Evolutionary conservation across 64 coral and sea anemone genomes (phyloP), one percentile per base, ranked within the genome.

Genomic region (Orbicella faveolata): DNA sequence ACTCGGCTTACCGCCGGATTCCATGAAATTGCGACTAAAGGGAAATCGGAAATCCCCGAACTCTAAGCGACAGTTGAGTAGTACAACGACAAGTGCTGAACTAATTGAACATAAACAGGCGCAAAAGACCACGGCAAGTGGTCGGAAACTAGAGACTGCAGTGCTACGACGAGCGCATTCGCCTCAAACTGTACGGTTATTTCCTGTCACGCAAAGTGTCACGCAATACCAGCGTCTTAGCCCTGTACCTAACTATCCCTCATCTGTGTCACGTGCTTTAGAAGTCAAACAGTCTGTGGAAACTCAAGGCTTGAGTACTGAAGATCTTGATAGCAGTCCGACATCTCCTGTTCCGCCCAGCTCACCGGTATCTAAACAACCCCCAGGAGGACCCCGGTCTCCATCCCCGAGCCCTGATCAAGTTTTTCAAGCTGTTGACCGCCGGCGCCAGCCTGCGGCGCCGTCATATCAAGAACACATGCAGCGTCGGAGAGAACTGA

Each of bases 381-480:
- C 35, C 10, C 80, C 92, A 70, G 92, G 89, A 63, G 87, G 79
- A 4, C 80, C 88, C 30, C 93, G 93, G 37, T 97, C 97, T 62
- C 92, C 97, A 44, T 92, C 97, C 21, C 84, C 90, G 21, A 96
- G 75, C 9, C 90, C 97, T 6, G 97, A 99, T 84, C 97, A 95
- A 83, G 97, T 99, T 52, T 93, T 96, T 73, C 89, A 91, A 85
- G 94, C 91, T 35, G 93, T 95, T 18, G 97, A 99, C 90, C 91
- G 94, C 62, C 88, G 97, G 74, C 78, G 97, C 19, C 91, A 96
- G 74, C 97, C 97, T 1, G 97, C 97, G 1, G 97, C 97, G 0
- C 97, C 97, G 37, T 99, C 97, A 23, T 99, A 99, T 85, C 88
- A 96, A 10, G 93, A 99, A 75, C 97, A 99, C 75, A 99, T 99